Conservation (phyloP, 2,797 vertebrate species). For the Hirundo rustica region DNA sequence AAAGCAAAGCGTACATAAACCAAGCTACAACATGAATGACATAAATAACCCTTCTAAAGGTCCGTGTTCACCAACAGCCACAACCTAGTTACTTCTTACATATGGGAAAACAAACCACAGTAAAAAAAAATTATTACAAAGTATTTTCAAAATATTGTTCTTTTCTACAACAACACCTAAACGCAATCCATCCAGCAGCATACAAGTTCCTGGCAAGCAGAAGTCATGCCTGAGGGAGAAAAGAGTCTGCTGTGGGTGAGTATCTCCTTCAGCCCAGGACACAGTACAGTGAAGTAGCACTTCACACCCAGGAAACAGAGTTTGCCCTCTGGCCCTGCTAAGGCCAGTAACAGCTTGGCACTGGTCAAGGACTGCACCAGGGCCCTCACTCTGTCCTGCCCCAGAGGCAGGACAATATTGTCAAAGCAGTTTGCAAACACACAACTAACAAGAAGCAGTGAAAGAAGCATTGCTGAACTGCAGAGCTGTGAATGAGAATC, state of each 20-base stretch:
- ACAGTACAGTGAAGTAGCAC: neutral
- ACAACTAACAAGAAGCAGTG: neutral
- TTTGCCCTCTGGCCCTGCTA: neutral
- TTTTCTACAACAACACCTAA: neutral
- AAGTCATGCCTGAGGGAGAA: neutral
- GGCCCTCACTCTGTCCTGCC: accelerated
- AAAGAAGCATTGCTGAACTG: neutral
- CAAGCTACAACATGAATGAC: neutral
- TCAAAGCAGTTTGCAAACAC: neutral
- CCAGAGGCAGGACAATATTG: neutral
- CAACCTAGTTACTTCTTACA: neutral
- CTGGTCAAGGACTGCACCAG: neutral
- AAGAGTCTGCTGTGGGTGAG: neutral
- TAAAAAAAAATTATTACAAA: neutral
- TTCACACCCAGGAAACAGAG: neutral
- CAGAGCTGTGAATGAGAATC: constrained; percentile 10
- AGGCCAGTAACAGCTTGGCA: neutral
- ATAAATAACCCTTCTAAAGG: neutral
- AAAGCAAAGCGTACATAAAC: neutral
- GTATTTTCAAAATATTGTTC: neutral
- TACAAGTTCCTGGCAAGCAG: neutral
- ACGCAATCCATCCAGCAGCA: accelerated
- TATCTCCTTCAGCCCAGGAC: neutral
- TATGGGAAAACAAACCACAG: neutral
- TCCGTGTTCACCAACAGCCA: neutral